These are phyloP conservation scores for Lepidothrix coronata DNA, from an alignment of 2,113 vertebrate genomes.

Conservation along the genomic window DNA sequence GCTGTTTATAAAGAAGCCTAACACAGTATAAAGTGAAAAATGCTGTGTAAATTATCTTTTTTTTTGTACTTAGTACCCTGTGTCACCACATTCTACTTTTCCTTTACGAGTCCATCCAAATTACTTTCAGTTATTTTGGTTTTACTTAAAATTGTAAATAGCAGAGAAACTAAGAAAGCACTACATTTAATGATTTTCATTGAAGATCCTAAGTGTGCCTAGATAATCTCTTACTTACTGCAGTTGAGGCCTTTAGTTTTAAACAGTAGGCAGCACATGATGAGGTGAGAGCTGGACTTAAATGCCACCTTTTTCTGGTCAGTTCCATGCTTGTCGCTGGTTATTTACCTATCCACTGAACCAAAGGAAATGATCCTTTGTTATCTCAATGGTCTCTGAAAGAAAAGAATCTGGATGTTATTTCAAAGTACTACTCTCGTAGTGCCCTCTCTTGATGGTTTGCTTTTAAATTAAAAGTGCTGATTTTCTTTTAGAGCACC, in stretches of 20 bases:
- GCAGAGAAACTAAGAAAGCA: background rate
- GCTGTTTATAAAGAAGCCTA: background rate
- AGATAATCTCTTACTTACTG: background rate
- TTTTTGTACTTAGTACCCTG: background rate
- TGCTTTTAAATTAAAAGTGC: background rate
- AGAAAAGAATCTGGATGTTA: conserved; percentile 1
- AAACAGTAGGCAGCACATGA: background rate
- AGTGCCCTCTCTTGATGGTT: background rate
- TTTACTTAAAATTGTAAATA: background rate
- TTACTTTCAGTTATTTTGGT: background rate
- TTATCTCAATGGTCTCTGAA: background rate
- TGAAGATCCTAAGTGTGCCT: background rate
- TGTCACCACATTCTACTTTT: background rate
- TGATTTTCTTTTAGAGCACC: background rate
- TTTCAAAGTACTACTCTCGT: background rate
- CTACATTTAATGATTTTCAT: background rate
- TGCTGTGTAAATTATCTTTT: background rate
- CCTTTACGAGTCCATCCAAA: background rate
- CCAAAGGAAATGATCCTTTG: background rate
- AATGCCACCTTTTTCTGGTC: background rate
- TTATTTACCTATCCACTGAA: background rate
- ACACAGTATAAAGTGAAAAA: background rate
- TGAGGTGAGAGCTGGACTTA: background rate
- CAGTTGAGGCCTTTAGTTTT: conserved; percentile 10
- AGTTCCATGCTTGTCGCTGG: background rate